phyloP scores from a whole-genome alignment of 2,888 invertebrate species.

The Eupeodes luniger region DNA sequence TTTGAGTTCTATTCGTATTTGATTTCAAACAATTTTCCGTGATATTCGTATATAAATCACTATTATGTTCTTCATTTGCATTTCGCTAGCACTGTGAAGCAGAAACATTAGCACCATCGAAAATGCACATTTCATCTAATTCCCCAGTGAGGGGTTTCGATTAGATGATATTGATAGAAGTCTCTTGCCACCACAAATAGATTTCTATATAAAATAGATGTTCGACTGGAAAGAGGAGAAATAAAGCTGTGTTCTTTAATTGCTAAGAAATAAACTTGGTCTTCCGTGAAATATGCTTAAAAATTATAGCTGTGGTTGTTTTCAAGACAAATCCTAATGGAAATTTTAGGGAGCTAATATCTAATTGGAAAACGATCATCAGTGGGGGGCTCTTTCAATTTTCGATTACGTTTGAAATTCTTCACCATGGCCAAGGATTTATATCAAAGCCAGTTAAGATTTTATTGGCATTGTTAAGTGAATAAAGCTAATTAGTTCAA shows the following conservation, averaged over 20 bases:
- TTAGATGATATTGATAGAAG: slow-evolving; percentile 7
- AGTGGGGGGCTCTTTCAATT: background rate
- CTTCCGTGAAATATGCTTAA: slow-evolving; percentile 61
- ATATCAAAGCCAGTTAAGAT: too few relatives aligned
- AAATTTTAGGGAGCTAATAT: too few relatives aligned
- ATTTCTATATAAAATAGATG: background rate
- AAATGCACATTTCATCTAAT: slow-evolving; percentile 20
- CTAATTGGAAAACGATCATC: slow-evolving; percentile 47
- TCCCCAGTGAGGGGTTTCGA: slow-evolving; percentile 10
- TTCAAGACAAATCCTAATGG: slow-evolving; percentile 11
- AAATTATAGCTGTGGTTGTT: slow-evolving; percentile 57
- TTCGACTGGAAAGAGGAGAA: background rate
- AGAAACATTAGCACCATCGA: background rate
- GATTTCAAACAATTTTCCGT: slow-evolving; percentile 6
- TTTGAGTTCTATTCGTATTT: background rate
- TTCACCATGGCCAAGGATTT: background rate
- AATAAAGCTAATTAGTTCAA: too few relatives aligned
- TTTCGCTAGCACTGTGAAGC: background rate
- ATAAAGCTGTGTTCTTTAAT: slow-evolving; percentile 22
- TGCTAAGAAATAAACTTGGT: slow-evolving; percentile 43
- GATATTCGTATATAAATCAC: background rate
- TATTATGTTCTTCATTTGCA: background rate
- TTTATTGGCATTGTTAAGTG: too few relatives aligned
- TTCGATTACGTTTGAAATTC: background rate
- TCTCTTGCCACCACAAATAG: background rate